These are phyloP conservation scores for Pica pica DNA, from an alignment of 2,113 vertebrate species.

Conservation along the genomic window DNA sequence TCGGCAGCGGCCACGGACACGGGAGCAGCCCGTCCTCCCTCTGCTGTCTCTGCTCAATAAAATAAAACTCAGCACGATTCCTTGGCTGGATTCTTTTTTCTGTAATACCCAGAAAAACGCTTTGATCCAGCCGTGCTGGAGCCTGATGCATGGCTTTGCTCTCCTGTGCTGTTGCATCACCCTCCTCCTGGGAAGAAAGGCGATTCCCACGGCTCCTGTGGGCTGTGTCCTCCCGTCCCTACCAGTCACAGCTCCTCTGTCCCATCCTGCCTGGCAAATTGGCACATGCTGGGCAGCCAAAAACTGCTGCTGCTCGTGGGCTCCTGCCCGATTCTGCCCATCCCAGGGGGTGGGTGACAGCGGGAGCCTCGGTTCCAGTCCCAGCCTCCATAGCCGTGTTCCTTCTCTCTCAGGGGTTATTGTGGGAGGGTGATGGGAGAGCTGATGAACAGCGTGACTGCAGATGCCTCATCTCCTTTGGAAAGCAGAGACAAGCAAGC, in stretches of 20 bases:
- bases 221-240: neutral
- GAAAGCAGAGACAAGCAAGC: conserved; percentile 19
- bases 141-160: neutral
- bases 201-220: neutral
- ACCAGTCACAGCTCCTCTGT: neutral
- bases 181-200: neutral
- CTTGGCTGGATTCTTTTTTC: conserved; percentile 11
- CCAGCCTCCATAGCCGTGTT: neutral
- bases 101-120: fast-evolving
- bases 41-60: conserved; percentile 29
- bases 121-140: neutral
- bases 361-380: neutral
- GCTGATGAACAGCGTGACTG: conserved; percentile 39
- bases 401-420: conserved; percentile 16
- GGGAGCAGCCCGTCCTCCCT: neutral
- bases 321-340: neutral
- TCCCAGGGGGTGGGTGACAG: neutral
- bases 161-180: neutral
- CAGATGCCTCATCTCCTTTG: conserved; percentile 34
- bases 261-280: neutral
- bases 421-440: conserved; percentile 54
- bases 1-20: fast-evolving
- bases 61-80: neutral
- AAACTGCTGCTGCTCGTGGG: neutral
- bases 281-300: neutral